A percentile compares a stretch with the other conserved stretches of the same genome.
Evolutionary conservation across 2,113 vertebrate species (phyloP).

Genomic region (Alligator mississippiensis): DNA sequence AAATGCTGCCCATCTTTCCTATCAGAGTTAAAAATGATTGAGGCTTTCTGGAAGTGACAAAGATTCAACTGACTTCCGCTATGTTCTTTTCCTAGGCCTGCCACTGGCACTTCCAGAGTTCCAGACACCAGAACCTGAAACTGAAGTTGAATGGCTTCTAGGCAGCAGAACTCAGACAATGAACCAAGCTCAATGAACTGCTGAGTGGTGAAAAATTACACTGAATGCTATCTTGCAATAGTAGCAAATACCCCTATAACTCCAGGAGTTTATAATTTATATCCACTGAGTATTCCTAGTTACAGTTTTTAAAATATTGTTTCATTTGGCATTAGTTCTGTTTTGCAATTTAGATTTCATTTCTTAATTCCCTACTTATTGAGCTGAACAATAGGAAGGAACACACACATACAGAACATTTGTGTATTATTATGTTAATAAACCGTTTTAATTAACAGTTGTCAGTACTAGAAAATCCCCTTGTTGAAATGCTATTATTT

Average conservation of each 20-base stretch:
- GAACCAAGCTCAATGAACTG: not conserved
- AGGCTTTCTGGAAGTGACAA: not conserved
- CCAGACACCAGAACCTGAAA: not conserved
- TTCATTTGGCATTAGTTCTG: not conserved
- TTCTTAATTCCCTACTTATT: not conserved
- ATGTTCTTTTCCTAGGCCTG: not conserved
- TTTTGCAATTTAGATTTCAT: not conserved
- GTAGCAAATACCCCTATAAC: not conserved
- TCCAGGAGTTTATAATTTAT: not conserved
- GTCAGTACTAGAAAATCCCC: not conserved
- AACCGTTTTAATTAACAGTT: not conserved
- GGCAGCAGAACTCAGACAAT: not conserved
- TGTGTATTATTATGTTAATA: not conserved
- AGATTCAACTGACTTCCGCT: too few relatives aligned
- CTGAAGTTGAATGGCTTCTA: not conserved
- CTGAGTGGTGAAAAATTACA: not conserved
- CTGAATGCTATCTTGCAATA: not conserved
- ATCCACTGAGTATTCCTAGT: not conserved
- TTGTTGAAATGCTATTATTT: not conserved
- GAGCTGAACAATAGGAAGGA: not conserved
- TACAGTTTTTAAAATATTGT: not conserved
- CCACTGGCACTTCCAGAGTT: not conserved
- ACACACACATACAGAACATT: not conserved
- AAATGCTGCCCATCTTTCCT: not conserved
- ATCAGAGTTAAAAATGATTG: too few relatives aligned